A percentile compares a stretch with the other conserved stretches of the same genome.
Evolutionary conservation across 2,797 vertebrate genomes (phyloP).

Genomic region (Sebastes taczanowskii): DNA sequence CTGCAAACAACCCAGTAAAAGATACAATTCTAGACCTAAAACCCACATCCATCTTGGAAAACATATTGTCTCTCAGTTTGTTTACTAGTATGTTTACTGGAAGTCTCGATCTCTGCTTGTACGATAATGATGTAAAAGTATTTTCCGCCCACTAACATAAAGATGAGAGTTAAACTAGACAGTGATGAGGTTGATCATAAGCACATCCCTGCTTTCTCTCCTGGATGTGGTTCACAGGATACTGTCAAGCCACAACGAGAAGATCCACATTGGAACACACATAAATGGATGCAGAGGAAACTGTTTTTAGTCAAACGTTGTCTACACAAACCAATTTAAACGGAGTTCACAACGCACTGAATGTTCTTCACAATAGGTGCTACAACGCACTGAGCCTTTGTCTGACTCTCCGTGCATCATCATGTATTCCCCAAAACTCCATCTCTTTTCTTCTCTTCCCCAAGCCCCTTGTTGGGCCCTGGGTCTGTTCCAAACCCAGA

Average conservation of each 20-base stretch:
- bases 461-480: constrained; percentile 16
- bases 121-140: neutral
- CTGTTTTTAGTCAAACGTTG: neutral
- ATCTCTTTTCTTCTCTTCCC: constrained; percentile 9
- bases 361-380: neutral
- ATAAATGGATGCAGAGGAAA: neutral
- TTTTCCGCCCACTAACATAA: neutral
- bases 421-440: constrained; percentile 10
- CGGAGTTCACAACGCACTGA: neutral
- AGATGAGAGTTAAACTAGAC: neutral
- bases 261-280: neutral
- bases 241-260: neutral
- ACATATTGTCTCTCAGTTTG: neutral
- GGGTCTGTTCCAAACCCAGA: constrained; percentile 66
- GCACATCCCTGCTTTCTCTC: neutral
- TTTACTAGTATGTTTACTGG: neutral
- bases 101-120: neutral
- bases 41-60: neutral
- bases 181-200: neutral
- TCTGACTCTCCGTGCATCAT: constrained; percentile 17
- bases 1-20: constrained; percentile 15
- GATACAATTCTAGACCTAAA: neutral
- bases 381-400: constrained; percentile 42
- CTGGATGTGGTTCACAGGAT: neutral
- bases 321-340: neutral